Conservation (phyloP, 2,797 vertebrate genomes). For the Squalus acanthias region DNA sequence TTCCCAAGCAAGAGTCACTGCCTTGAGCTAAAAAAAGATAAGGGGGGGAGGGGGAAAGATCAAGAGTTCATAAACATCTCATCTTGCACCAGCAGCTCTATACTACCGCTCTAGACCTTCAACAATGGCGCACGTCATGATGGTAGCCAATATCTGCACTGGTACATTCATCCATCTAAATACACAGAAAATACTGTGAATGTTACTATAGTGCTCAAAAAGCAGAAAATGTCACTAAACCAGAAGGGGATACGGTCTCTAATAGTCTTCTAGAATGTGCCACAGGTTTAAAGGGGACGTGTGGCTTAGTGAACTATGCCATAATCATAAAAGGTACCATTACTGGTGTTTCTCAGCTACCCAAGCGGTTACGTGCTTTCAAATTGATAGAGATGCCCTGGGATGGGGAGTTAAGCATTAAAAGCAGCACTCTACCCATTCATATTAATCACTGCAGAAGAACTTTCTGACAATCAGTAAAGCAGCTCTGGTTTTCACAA, state of each 20-base stretch:
- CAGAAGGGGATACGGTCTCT: background rate
- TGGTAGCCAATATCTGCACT: background rate
- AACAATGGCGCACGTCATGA: background rate
- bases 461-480: background rate
- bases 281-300: background rate
- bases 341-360: background rate
- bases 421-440: background rate
- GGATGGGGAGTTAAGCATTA: background rate
- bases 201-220: background rate
- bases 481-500: background rate
- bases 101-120: background rate
- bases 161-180: background rate
- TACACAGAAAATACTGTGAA: background rate
- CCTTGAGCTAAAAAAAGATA: background rate
- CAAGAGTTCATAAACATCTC: background rate
- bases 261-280: background rate
- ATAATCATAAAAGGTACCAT: background rate
- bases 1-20: background rate
- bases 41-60: background rate
- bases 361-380: background rate
- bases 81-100: background rate
- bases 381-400: background rate
- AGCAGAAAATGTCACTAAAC: background rate
- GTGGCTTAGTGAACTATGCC: background rate
- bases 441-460: background rate